Evolutionary conservation across 1,140 invertebrate genomes (phyloP).

Genomic region (Protaetia brevitarsis): DNA sequence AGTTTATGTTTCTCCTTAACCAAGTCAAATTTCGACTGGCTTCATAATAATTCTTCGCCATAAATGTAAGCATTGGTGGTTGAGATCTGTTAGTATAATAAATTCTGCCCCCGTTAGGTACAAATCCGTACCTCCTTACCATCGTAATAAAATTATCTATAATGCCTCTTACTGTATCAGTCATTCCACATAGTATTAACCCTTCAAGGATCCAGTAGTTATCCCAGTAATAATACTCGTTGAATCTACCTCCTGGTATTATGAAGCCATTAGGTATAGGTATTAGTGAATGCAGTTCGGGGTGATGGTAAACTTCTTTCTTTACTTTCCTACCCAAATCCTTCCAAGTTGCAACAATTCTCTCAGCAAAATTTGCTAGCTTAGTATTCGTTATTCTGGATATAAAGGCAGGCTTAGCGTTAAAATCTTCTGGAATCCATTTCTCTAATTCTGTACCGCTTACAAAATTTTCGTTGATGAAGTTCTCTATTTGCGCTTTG

Average conservation of each 20-base stretch:
- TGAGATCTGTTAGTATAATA: slow-evolving; percentile 77
- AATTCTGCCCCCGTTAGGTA: slow-evolving; percentile 80
- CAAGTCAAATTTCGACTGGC: slow-evolving; percentile 66
- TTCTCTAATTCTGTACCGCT: slow-evolving; percentile 53
- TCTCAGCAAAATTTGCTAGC: slow-evolving; percentile 58
- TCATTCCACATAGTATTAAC: slow-evolving; percentile 69
- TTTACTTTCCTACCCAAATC: slow-evolving; percentile 66
- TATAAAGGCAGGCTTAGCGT: slow-evolving; percentile 59
- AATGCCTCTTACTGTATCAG: slow-evolving; percentile 66
- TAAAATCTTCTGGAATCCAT: slow-evolving; percentile 66
- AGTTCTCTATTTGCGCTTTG: slow-evolving; percentile 53
- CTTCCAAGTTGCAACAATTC: slow-evolving; percentile 69
- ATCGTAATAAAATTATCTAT: slow-evolving; percentile 69
- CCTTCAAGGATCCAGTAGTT: slow-evolving; percentile 81
- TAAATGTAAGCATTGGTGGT: slow-evolving; percentile 72
- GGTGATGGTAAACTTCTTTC: slow-evolving; percentile 58
- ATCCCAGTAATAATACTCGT: slow-evolving; percentile 84
- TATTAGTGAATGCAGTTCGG: slow-evolving; percentile 67
- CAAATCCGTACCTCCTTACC: slow-evolving; percentile 63
- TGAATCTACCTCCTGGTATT: slow-evolving; percentile 83
- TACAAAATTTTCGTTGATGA: slow-evolving; percentile 56
- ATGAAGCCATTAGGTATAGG: slow-evolving; percentile 77
- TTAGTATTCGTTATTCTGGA: slow-evolving; percentile 60
- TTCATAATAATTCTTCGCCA: slow-evolving; percentile 60
- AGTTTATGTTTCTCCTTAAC: slow-evolving; percentile 55